Percentiles rank a stretch among this genome's conserved stretches.
Conservation (phyloP, 1,140 invertebrate species). For the Spodoptera litura region DNA sequence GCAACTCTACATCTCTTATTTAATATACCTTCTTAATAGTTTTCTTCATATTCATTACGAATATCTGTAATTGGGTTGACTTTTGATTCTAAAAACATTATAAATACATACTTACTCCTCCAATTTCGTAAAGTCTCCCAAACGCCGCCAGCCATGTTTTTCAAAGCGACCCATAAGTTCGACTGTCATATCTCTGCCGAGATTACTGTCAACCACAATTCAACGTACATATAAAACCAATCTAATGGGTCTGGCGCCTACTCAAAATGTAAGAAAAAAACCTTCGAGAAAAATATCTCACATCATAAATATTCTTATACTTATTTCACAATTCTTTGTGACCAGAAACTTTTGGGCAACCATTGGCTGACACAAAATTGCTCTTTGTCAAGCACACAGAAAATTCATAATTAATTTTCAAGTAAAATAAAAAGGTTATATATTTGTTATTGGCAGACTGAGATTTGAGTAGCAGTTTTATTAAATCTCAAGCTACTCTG, state of each 20-base stretch:
- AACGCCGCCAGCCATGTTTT: too few species aligned
- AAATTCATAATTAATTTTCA: slow-evolving; percentile 19
- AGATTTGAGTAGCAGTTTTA: not conserved
- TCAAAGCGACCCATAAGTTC: too few species aligned
- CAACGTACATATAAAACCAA: not conserved
- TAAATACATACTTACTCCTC: too few species aligned
- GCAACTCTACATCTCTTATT: too few species aligned
- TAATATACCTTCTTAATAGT: too few species aligned
- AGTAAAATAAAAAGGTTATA: not conserved
- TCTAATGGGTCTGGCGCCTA: not conserved
- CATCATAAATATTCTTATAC: not conserved
- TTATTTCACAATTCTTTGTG: not conserved
- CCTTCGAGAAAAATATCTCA: not conserved
- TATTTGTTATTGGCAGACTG: not conserved
- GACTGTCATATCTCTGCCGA: too few species aligned
- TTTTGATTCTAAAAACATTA: too few species aligned
- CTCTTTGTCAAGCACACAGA: slow-evolving; percentile 13
- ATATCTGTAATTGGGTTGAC: too few species aligned
- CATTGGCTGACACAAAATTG: slow-evolving; percentile 8
- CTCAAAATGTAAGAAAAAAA: not conserved
- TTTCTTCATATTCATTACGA: too few species aligned
- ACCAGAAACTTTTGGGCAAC: slow-evolving; percentile 5
- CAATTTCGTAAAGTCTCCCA: too few species aligned
- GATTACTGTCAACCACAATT: not conserved
- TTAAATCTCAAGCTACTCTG: not conserved